Base-by-base conservation (phyloP, 2,113 vertebrate species). In the Podarcis raffonei region DNA sequence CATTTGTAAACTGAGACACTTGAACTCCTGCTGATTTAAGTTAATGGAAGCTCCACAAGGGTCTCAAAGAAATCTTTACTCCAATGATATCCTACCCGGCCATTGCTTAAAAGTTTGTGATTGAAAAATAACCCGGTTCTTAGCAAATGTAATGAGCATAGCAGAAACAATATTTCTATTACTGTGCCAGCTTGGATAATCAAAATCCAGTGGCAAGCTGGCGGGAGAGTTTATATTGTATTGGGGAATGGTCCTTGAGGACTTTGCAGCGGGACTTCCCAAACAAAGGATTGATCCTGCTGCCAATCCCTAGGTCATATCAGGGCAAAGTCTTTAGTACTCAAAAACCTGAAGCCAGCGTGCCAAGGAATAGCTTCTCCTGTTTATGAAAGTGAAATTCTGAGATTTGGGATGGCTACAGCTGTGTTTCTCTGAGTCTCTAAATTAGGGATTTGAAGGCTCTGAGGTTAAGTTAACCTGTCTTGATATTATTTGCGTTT, bases 11-110 rank as follows among this genome's bases (percentile, higher is more conserved):
- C 35, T 72, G 86, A 87, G 53, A 53, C 66, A 92, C 84, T 86
- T 90, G 89, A 89, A 87, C 30, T 79, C 74, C 81, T 90, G 3
- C 37, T 92, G 81, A 57, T 42, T 66, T 87, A 86, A 76, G 89
- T 48, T 89, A 87, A 92, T 69, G 30, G 32, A 91, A 88, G 53
- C 75, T 53, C 79, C 87, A 27, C 6, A 57, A 75, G 77, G 5
- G 68, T 92, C 89, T 92, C 9, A 53, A 77, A 85, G 39, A 32
- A 83, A 53, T 87, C 80, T 90, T 66, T 65, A 87, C 1, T 89
- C 90, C 74, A 85, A 8, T 92, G 85, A 89, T 65, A 71, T 91
- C 83, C 22, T 91, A n/a, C 76, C 62, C 22, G 32, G 27, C 42
- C 90, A 6, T 92, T 69, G 83, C 84, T 91, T 83, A 30, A 86